Evolutionary conservation across 1,140 invertebrate species (phyloP).

Genomic region (Sycophila sp.): DNA sequence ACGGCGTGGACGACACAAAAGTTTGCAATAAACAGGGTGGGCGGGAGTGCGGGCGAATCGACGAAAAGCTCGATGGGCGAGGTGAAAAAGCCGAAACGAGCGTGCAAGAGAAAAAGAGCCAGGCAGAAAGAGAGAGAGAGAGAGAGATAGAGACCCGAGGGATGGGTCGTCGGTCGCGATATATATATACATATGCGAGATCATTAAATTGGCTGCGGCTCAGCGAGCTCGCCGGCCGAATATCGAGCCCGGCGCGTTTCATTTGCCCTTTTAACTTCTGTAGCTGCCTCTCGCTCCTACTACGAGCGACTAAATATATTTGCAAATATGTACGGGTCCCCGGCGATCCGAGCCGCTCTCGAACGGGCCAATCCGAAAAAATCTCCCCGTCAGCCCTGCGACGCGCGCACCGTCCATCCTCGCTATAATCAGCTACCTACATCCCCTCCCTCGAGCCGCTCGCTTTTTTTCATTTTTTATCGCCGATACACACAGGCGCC

Average conservation of each 20-base stretch:
- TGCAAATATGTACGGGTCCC: constrained; percentile 62
- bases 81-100: too few species aligned
- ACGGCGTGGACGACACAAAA: constrained; percentile 2
- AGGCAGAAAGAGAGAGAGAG: constrained; percentile 22
- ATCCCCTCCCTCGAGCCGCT: background rate
- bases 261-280: constrained; percentile 61
- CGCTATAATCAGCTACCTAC: constrained; percentile 60
- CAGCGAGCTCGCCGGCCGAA: constrained; percentile 49
- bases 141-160: too few species aligned
- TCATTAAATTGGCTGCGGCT: constrained; percentile 61
- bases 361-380: constrained; percentile 24
- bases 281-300: constrained; percentile 31
- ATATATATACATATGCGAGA: constrained; percentile 41
- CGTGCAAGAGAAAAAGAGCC: background rate
- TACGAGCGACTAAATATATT: constrained; percentile 59
- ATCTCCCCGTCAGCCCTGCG: constrained; percentile 16
- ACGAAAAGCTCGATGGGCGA: too few species aligned
- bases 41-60: constrained; percentile 3
- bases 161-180: too few species aligned
- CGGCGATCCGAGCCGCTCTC: constrained; percentile 46
- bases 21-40: constrained; percentile 24
- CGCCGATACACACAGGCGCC: constrained; percentile 11
- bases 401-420: background rate
- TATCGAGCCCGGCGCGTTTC: constrained; percentile 50
- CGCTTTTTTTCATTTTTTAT: constrained; percentile 22